These are phyloP conservation scores for Andrena bucephala DNA, from an alignment of 2,888 invertebrate genomes.

Conservation along the genomic window DNA sequence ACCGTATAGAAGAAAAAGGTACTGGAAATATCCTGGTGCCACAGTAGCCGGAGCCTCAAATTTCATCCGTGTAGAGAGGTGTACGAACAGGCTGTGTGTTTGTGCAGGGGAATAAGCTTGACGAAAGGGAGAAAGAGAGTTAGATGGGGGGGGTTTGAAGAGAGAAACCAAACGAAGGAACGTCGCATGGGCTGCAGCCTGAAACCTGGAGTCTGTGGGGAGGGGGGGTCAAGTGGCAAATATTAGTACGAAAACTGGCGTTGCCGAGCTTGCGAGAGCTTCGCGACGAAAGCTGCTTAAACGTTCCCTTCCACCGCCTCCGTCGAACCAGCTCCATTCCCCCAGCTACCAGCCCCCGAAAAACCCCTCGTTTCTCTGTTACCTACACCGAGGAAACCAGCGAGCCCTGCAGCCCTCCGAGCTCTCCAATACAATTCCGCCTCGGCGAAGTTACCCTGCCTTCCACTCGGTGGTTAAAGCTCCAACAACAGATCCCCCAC, in stretches of 20 bases:
- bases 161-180: slow-evolving; percentile 59
- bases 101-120: slow-evolving; percentile 15
- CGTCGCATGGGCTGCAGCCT: slow-evolving; percentile 48
- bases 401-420: slow-evolving; percentile 65
- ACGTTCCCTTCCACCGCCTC: slow-evolving; percentile 70
- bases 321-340: slow-evolving; percentile 60
- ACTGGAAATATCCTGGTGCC: slow-evolving; percentile 17
- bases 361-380: slow-evolving; percentile 55
- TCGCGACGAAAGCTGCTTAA: slow-evolving; percentile 84
- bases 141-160: slow-evolving; percentile 33
- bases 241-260: slow-evolving; percentile 84
- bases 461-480: slow-evolving; percentile 76
- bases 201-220: slow-evolving; percentile 65
- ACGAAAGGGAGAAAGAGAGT: slow-evolving; percentile 9
- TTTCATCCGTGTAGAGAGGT: slow-evolving; percentile 44
- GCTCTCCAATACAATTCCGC: slow-evolving; percentile 77
- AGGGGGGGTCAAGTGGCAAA: slow-evolving; percentile 83
- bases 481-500: slow-evolving; percentile 71
- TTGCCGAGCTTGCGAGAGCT: slow-evolving; percentile 77
- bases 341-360: slow-evolving; percentile 54
- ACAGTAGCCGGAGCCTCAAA: slow-evolving; percentile 26
- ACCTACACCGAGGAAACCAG: slow-evolving; percentile 63
- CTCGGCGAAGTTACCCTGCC: slow-evolving; percentile 68
- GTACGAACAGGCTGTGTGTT: slow-evolving; percentile 25
- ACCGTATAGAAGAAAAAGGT: slow-evolving; percentile 11